Evolutionary conservation across 2,113 vertebrate species (phyloP).

Genomic region (Oreotrochilus melanogaster): DNA sequence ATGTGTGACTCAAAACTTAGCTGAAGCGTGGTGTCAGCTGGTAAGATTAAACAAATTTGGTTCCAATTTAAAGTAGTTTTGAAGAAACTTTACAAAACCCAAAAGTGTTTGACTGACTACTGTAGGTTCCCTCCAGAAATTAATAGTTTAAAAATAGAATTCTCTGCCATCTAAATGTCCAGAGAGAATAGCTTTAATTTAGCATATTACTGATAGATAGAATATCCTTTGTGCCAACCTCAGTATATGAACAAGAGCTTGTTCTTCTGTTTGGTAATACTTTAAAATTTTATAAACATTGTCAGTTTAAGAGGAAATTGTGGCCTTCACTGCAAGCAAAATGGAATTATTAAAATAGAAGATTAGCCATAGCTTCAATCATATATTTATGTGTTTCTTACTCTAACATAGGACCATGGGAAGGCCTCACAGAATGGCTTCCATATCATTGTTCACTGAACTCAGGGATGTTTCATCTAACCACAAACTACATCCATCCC

Average conservation of each 20-base stretch:
- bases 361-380: background rate
- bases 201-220: background rate
- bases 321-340: background rate
- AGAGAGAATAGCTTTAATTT: background rate
- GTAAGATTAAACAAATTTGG: background rate
- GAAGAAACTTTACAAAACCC: background rate
- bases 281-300: background rate
- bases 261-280: background rate
- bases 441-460: background rate
- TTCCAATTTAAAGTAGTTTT: background rate
- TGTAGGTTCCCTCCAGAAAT: background rate
- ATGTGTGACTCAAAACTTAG: background rate
- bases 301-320: background rate
- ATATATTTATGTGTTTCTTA: background rate
- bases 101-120: background rate
- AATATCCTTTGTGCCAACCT: background rate
- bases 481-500: background rate
- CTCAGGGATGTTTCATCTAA: background rate
- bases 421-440: background rate
- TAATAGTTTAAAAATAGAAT: background rate
- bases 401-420: background rate
- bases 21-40: background rate
- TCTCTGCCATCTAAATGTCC: background rate
- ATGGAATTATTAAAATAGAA: background rate
- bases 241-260: background rate